Conservation (phyloP, 1,140 invertebrate species). For the Camponotus vicinus region DNA sequence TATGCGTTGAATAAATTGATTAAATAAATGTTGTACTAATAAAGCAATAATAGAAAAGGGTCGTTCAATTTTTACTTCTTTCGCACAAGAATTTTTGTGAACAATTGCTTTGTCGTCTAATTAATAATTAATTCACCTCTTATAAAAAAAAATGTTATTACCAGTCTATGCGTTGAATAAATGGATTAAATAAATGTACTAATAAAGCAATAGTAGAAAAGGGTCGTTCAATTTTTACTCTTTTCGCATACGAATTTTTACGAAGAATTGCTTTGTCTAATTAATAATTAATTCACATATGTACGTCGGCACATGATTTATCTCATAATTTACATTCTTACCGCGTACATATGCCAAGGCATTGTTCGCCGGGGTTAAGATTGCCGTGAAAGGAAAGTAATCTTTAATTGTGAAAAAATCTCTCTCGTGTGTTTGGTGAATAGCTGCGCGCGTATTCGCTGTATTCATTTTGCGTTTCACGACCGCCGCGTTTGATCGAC, state of each 20-base stretch:
- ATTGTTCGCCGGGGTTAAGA: not conserved
- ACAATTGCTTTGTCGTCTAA: not conserved
- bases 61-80: conserved; percentile 10
- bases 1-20: not conserved
- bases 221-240: not conserved
- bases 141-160: not conserved
- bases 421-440: not conserved
- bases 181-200: conserved; percentile 1
- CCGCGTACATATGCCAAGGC: not conserved
- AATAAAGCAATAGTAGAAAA: not conserved
- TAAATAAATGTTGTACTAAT: not conserved
- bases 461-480: conserved; percentile 21
- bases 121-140: conserved; percentile 27
- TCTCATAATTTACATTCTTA: conserved; percentile 30
- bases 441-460: conserved; percentile 17
- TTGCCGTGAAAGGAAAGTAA: conserved; percentile 36
- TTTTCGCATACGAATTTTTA: not conserved
- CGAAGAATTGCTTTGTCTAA: not conserved
- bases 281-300: conserved; percentile 13
- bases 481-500: conserved; percentile 33
- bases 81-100: not conserved
- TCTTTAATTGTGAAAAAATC: conserved; percentile 42
- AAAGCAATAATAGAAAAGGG: not conserved
- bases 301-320: conserved; percentile 2
- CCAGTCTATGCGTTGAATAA: not conserved